Evolutionary conservation across 2,113 vertebrate species (phyloP), one percentile per base, ranked within the genome.

Genomic region (Eidolon helvum): DNA sequence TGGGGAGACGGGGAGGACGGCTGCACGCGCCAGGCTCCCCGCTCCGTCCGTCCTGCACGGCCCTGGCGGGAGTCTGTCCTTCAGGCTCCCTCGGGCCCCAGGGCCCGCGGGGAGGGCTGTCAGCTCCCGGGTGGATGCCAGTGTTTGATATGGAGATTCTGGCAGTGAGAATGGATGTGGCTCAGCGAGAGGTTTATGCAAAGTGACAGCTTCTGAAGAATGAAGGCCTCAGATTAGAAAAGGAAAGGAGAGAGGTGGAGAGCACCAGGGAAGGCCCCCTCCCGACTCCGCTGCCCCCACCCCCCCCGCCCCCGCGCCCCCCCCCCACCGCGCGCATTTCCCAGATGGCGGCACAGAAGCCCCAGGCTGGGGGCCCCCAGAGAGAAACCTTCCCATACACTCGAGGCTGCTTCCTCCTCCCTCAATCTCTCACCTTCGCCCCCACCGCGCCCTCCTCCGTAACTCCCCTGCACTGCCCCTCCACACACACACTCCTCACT

Each of bases 131-230:
- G 80, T 0, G 19, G 92, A 86, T 48, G 61, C 97, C 97, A 97
- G 98, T 90, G 97, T 97, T 98, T 98, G 98, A 98, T 97, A 96
- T 96, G 98, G 98, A 98, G 97, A 98, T 98, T 98, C 90, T 98
- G 98, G 98, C 98, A 97, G 97, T 92, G 87, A 97, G 98, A 98
- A 98, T 96, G 98, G 98, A 97, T 98, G 98, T 98, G 98, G 97
- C 97, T 96, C 88, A 38, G 98, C 88, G 96, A 98, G 98, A 98
- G 96, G 98, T 98, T 98, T 98, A 98, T 98, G 98, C 97, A 98
- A 98, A 98, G 98, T 98, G 98, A 98, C 99, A 98, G 98, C 97
- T 98, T 98, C 98, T 98, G 98, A 98, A 98, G 98, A 98, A 98
- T 55, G 97, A 98, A 98, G 98, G 97, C 96, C 97, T 98, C 96